Evolutionary conservation across 2,113 vertebrate species (phyloP), one percentile per base, ranked within the genome.

Genomic region (Tragelaphus strepsiceros): DNA sequence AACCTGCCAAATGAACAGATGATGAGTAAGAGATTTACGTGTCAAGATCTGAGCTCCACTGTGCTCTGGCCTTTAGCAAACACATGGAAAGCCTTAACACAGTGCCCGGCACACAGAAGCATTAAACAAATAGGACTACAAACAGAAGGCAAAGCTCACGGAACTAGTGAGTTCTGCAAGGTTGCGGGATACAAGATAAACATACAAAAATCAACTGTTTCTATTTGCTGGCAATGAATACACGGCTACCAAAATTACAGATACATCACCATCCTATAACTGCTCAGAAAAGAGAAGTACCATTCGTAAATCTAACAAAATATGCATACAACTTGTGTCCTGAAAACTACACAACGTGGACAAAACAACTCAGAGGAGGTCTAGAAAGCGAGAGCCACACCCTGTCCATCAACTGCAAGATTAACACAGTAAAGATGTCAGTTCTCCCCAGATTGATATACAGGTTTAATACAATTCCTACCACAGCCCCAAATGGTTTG

Each of bases 401-500:
- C 3, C 12, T n/a, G 62, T 21, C 30, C 56, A 12, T 28, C 49
- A 9, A 28, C 0, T 6, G 2, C 9, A 12, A 39, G 24, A 28
- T 9, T 22, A 32, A 32, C 17, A 10, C 0, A 11, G n/a, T 14
- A 24, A 35, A 30, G 58, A 49, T 0, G 13, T 11, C 54, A 35
- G 1, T 54, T 49, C 89, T 35, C 54, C 53, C 82, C 67, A 81
- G 19, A 28, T 0, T 2, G 32, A 80, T 3, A n/a, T 0, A 3
- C 1, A 53, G 21, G 51, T 14, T 67, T n/a, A 24, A 92, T 6
- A 9, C 22, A 49, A 26, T 39, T 26, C 92, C 53, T 46, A 43
- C 16, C 51, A 46, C 28, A 85, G 43, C 9, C 28, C 51, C 32
- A 22, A 62, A 32, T 0, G 46, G 28, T 32, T 1, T 56, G 21